phyloP scores from a whole-genome alignment of 30 jellyfish, hydroid and myxozoan genomes.

The Hydractinia symbiolongicarpus region DNA sequence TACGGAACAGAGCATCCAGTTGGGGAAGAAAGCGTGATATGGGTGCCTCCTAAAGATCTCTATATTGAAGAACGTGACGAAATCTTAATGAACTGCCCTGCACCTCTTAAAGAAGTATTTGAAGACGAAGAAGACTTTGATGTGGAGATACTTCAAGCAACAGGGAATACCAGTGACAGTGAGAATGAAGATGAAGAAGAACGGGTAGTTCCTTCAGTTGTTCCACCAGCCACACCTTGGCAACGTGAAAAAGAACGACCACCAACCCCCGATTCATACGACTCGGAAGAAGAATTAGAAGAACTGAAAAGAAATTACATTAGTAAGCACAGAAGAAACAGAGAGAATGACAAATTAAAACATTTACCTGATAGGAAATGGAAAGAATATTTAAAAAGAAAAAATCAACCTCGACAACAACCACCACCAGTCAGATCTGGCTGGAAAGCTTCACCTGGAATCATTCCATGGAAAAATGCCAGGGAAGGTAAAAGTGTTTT shows the following conservation, averaged over 20 bases:
- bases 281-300: slow-evolving; percentile 39
- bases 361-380: slow-evolving; percentile 18
- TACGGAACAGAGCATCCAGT: not conserved
- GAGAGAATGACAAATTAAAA: slow-evolving; percentile 1
- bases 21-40: not conserved
- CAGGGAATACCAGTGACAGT: not conserved
- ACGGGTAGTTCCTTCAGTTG: not conserved
- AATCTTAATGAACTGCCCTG: slow-evolving; percentile 2
- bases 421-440: slow-evolving; percentile 16
- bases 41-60: slow-evolving; percentile 8
- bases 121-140: slow-evolving; percentile 8
- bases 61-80: slow-evolving; percentile 18
- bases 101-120: not conserved
- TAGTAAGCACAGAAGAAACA: slow-evolving; percentile 1
- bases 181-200: slow-evolving; percentile 9
- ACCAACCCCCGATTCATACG: slow-evolving; percentile 38
- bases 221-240: slow-evolving; percentile 33
- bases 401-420: not conserved
- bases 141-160: not conserved
- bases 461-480: slow-evolving; percentile 22
- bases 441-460: not conserved
- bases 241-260: slow-evolving; percentile 27
- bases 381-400: slow-evolving; percentile 6
- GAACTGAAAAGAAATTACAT: slow-evolving; percentile 7
- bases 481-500: not conserved